Evolutionary conservation across 2,888 invertebrate species (phyloP), one percentile per base, ranked within the genome.

Genomic region (Xestia xanthographa): DNA sequence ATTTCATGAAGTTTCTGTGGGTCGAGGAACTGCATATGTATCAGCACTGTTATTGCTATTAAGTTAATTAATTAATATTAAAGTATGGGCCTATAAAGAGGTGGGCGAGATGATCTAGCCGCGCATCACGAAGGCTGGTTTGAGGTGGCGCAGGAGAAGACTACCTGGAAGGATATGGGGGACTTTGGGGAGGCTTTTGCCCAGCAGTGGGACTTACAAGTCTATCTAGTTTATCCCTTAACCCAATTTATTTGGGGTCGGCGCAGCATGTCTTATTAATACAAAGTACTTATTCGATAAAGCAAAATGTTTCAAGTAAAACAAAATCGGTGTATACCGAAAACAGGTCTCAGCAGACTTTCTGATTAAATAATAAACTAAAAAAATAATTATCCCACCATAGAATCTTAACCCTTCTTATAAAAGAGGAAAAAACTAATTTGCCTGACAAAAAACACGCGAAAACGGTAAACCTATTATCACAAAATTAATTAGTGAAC

Each of bases 401-500:
- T 63, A 71, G 53, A 68, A 78, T 56, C 48, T 56, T 50, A 81
- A 43, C 56, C 48, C 43, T 1, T 80, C 43, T 1, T 80, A 60
- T 58, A 77, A 78, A 62, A 75, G 60, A 79, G 68, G 48, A 79
- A 84, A 86, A 88, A 89, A 88, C 87, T 85, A 87, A 91, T 90
- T 90, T 87, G 78, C 84, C 86, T 79, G 82, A 88, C 88, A 90
- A 91, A 91, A 90, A 90, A 86, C 79, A 80, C 80, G 85, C 86
- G 74, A 88, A 86, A 90, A 82, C 84, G 88, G 89, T 87, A 89
- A 90, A 92, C 89, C 91, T 91, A 91, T 92, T 93, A 92, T 91
- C 91, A 89, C 89, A 88, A 92, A 93, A 93, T 92, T 93, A 93
- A 93, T 93, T 93, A 93, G 92, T 88, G 84, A 91, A 92, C 91